Evolutionary conservation across 2,888 invertebrate species (phyloP).

Genomic region (Gymnosoma rotundatum): DNA sequence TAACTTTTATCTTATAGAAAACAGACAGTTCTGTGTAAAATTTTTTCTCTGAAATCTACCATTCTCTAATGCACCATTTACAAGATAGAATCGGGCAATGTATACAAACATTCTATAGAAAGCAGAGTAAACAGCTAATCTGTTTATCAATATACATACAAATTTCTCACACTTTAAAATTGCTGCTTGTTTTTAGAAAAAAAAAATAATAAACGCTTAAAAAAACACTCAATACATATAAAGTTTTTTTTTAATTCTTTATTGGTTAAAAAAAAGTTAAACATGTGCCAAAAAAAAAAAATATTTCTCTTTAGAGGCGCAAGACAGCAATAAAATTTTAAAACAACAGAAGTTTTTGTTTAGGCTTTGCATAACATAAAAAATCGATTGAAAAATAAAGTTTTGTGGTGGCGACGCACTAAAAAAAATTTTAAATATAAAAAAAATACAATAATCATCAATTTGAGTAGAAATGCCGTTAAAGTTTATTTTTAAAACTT

Average conservation of each 20-base stretch:
- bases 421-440: neutral
- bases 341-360: conserved; percentile 6
- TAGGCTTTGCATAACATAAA: neutral
- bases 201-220: neutral
- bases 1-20: too few relatives aligned
- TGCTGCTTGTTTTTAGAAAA: too few relatives aligned
- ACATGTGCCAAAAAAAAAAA: conserved; percentile 22
- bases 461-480: too few relatives aligned
- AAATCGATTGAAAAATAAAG: conserved; percentile 50
- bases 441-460: neutral
- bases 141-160: too few relatives aligned
- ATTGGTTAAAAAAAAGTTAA: conserved; percentile 29
- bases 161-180: too few relatives aligned
- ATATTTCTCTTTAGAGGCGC: conserved; percentile 6
- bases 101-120: too few relatives aligned
- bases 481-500: too few relatives aligned
- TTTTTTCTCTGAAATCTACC: too few relatives aligned
- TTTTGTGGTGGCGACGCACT: conserved; percentile 38
- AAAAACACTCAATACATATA: neutral
- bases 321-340: conserved; percentile 9
- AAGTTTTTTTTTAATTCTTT: neutral
- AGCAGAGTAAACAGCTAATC: too few relatives aligned
- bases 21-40: too few relatives aligned
- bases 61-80: too few relatives aligned
- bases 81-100: too few relatives aligned